Evolutionary conservation across 2,888 invertebrate genomes (phyloP).

Genomic region (Orthosia incerta): DNA sequence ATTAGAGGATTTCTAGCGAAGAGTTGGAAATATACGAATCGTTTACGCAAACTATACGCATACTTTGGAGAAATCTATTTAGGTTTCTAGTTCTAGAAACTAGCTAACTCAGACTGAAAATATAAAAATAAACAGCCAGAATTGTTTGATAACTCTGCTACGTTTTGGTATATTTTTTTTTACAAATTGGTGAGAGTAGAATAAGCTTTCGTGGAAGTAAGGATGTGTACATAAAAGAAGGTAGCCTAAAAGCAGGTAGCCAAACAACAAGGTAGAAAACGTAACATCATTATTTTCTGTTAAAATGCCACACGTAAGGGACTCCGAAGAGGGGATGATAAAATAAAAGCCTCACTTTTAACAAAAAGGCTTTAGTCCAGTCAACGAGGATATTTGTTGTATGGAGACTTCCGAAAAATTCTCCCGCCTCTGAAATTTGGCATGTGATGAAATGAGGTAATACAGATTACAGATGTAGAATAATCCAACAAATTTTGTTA

Average conservation of each 20-base stretch:
- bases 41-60: conserved; percentile 23
- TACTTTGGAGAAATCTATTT: conserved; percentile 15
- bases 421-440: no score
- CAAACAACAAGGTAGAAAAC: conserved; percentile 55
- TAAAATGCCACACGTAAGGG: conserved; percentile 78
- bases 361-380: conserved; percentile 84
- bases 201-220: conserved; percentile 42
- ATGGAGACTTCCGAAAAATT: no score
- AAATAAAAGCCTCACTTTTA: conserved; percentile 78
- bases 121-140: neutral
- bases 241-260: conserved; percentile 62
- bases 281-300: conserved; percentile 81
- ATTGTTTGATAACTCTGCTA: neutral
- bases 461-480: no score
- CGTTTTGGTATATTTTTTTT: neutral
- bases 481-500: no score
- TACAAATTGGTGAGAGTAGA: conserved; percentile 2
- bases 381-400: no score
- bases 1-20: conserved; percentile 37
- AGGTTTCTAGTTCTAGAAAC: conserved; percentile 24
- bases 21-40: conserved; percentile 21
- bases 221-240: conserved; percentile 53
- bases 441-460: no score
- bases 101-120: neutral
- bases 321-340: conserved; percentile 76